Conservation (phyloP, 2,797 vertebrate genomes). For the Sphenopsis melanotis region DNA sequence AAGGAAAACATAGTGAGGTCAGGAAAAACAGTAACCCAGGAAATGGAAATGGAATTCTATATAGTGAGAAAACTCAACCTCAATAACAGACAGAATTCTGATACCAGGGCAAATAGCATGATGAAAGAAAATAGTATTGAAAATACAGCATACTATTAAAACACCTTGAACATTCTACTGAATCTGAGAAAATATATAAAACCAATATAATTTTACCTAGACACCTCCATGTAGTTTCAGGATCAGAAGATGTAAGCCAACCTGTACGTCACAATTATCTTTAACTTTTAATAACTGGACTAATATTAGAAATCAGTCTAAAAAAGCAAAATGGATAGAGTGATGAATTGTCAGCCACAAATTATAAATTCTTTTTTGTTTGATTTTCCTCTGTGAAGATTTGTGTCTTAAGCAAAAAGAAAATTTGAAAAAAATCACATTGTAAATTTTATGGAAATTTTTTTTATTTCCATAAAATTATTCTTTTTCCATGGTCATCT, state of each 20-base stretch:
- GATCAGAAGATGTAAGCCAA: background rate
- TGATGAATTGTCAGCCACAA: background rate
- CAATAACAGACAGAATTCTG: background rate
- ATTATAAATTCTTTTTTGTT: background rate
- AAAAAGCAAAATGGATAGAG: background rate
- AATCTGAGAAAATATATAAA: background rate
- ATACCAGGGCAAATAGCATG: background rate
- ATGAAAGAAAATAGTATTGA: background rate
- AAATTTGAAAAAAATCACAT: background rate
- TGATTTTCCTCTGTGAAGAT: background rate
- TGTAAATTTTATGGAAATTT: no score
- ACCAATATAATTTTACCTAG: background rate
- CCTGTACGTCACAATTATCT: background rate
- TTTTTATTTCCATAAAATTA: background rate
- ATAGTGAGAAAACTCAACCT: rapidly evolving
- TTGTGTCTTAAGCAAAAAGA: background rate
- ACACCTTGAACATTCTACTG: background rate
- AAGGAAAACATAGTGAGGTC: background rate
- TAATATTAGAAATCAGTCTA: background rate
- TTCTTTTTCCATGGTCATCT: background rate
- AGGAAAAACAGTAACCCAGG: background rate
- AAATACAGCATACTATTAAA: background rate
- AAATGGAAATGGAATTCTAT: background rate
- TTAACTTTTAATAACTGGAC: background rate
- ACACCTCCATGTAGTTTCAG: background rate